phyloP scores from a whole-genome alignment of 2,113 vertebrate species.

The Semnopithecus entellus region DNA sequence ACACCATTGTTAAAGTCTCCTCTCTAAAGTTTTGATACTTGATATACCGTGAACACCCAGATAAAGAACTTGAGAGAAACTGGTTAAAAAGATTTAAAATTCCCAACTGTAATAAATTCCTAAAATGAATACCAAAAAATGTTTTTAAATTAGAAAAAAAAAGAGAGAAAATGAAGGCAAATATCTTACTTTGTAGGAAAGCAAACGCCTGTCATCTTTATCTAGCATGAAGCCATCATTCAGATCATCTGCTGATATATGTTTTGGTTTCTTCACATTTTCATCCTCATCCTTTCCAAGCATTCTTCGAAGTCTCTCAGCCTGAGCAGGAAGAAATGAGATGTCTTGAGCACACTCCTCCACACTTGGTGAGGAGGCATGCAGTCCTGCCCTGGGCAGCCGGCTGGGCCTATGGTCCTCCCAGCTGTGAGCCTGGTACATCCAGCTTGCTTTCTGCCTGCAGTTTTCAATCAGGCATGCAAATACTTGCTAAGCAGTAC shows the following conservation, averaged over 20 bases:
- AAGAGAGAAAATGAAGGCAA: not conserved
- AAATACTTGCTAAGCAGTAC: no score
- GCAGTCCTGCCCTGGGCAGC: accelerated
- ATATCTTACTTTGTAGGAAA: slow-evolving; percentile 90
- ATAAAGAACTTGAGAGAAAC: not conserved
- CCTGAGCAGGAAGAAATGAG: slow-evolving; percentile 81
- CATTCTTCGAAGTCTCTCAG: slow-evolving; percentile 94
- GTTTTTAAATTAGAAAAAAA: not conserved
- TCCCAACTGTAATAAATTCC: not conserved
- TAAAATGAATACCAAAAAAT: not conserved
- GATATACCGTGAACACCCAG: not conserved
- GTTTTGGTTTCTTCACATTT: slow-evolving; percentile 74
- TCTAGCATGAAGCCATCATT: slow-evolving; percentile 93
- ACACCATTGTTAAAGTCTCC: accelerated
- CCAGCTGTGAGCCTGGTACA: accelerated
- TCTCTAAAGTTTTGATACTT: not conserved
- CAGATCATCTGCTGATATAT: slow-evolving; percentile 94
- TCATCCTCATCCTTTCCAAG: slow-evolving; percentile 83
- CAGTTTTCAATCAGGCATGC: not conserved
- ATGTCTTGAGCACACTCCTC: accelerated
- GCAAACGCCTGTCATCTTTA: slow-evolving; percentile 87
- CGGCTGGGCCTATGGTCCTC: not conserved
- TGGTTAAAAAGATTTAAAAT: not conserved
- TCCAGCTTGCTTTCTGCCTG: not conserved
- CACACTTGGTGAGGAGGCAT: accelerated